These are phyloP conservation scores for Geotrupes spiniger DNA, from an alignment of 2,888 invertebrate species.

Conservation along the genomic window DNA sequence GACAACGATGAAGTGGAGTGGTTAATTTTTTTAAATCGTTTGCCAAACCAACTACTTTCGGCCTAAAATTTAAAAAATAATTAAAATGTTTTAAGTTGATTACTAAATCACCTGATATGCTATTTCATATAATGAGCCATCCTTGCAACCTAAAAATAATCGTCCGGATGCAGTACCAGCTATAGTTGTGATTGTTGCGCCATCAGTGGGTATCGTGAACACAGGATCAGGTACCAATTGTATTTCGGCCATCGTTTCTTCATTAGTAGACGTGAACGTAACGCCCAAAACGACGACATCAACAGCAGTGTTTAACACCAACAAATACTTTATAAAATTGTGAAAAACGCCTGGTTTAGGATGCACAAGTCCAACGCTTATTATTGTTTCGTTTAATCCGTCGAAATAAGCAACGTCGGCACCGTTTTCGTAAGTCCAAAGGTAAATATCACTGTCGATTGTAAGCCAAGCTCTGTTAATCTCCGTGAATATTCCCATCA, in stretches of 20 bases:
- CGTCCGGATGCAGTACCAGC: conserved; percentile 79
- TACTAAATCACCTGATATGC: conserved; percentile 72
- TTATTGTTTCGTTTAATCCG: conserved; percentile 90
- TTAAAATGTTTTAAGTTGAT: not conserved
- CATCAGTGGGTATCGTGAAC: conserved; percentile 88
- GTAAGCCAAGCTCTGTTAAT: conserved; percentile 96
- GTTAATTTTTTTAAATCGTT: conserved; percentile 92
- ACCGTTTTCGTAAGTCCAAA: conserved; percentile 97
- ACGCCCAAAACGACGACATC: conserved; percentile 88
- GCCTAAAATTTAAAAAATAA: conserved; percentile 53
- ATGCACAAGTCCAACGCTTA: conserved; percentile 86
- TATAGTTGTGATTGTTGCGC: conserved; percentile 78
- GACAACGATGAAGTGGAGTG: conserved; percentile 87
- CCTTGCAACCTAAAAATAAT: conserved; percentile 92
- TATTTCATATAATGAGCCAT: conserved; percentile 93
- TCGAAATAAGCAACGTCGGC: conserved; percentile 96
- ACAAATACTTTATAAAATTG: conserved; percentile 82
- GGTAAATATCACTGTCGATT: conserved; percentile 95
- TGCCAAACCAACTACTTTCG: conserved; percentile 90
- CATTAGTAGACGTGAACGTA: conserved; percentile 53
- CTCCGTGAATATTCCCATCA: conserved; percentile 97
- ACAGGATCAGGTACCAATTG: conserved; percentile 93
- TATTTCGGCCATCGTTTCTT: conserved; percentile 67
- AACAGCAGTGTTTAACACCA: conserved; percentile 90
- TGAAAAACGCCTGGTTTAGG: conserved; percentile 90